A percentile compares a stretch with the other conserved stretches of the same genome.
Evolutionary conservation across 2,797 vertebrate genomes (phyloP).

Genomic region (Mergus octosetaceus): DNA sequence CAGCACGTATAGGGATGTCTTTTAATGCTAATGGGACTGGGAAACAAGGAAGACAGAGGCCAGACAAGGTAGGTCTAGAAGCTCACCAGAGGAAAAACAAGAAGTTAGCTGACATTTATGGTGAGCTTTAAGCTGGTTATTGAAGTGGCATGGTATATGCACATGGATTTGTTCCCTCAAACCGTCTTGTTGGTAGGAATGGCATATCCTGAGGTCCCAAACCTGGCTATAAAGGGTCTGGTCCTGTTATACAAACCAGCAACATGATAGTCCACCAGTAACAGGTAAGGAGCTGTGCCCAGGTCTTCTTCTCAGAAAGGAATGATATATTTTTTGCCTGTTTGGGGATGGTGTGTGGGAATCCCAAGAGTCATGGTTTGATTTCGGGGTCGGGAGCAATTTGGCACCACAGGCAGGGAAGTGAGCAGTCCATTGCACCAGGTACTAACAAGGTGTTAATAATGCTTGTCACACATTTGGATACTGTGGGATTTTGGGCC

Average conservation of each 20-base stretch:
- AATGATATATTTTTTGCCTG: accelerated
- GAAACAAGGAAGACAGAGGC: neutral
- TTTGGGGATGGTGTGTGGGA: neutral
- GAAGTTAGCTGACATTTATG: neutral
- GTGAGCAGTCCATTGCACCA: accelerated
- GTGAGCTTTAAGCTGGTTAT: neutral
- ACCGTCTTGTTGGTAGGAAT: neutral
- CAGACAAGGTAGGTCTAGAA: neutral
- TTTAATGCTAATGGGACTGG: neutral
- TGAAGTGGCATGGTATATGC: neutral
- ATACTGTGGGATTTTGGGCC: neutral
- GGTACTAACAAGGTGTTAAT: neutral
- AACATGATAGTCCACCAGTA: no score
- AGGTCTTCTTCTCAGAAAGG: neutral
- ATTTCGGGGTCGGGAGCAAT: neutral
- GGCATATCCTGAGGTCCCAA: neutral
- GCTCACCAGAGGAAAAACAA: neutral
- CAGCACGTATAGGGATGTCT: neutral
- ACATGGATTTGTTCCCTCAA: neutral
- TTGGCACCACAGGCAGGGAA: neutral
- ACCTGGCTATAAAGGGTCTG: neutral
- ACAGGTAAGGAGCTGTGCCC: neutral
- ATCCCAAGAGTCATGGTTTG: neutral
- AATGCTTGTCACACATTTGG: neutral
- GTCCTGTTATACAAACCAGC: neutral